Evolutionary conservation across 2,113 vertebrate species (phyloP).

Genomic region (Asarcornis scutulata): DNA sequence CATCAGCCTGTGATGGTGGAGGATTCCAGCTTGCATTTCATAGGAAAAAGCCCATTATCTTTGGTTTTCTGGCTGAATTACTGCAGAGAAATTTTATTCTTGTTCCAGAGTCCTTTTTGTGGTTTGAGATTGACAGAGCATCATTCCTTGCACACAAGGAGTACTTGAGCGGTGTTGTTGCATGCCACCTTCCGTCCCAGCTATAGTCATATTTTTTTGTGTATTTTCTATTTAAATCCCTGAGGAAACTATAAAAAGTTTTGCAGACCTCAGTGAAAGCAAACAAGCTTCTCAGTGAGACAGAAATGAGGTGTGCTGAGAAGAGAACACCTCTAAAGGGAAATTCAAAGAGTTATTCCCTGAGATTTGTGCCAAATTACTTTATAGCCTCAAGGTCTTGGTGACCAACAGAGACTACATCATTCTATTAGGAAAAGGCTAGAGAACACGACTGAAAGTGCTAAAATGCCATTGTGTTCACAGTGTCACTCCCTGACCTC

Average conservation of each 20-base stretch:
- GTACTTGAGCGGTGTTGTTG: neutral
- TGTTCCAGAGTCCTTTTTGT: slow-evolving; percentile 14
- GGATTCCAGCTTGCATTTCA: neutral
- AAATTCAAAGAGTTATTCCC: slow-evolving; percentile 9
- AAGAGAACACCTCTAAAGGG: slow-evolving; percentile 44
- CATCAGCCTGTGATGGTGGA: accelerated
- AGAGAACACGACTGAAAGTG: slow-evolving; percentile 26
- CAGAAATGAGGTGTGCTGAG: slow-evolving; percentile 54
- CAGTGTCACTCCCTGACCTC: neutral
- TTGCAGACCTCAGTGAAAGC: slow-evolving; percentile 35
- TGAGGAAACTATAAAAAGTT: slow-evolving; percentile 27
- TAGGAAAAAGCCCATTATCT: slow-evolving; percentile 5
- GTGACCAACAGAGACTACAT: slow-evolving; percentile 23
- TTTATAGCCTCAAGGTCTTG: slow-evolving; percentile 31
- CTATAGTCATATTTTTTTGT: neutral
- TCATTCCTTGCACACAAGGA: slow-evolving; percentile 18
- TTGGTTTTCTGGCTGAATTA: neutral
- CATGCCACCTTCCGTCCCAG: neutral
- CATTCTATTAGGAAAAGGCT: slow-evolving; percentile 4
- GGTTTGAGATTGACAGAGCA: slow-evolving; percentile 22
- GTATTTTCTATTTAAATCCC: neutral
- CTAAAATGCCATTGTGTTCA: slow-evolving; percentile 22
- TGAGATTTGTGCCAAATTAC: slow-evolving; percentile 28
- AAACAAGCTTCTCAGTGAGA: slow-evolving; percentile 37
- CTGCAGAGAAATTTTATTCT: slow-evolving; percentile 7